These are phyloP conservation scores for Acipenser ruthenus DNA, from an alignment of 2,797 vertebrate species.

Conservation along the genomic window DNA sequence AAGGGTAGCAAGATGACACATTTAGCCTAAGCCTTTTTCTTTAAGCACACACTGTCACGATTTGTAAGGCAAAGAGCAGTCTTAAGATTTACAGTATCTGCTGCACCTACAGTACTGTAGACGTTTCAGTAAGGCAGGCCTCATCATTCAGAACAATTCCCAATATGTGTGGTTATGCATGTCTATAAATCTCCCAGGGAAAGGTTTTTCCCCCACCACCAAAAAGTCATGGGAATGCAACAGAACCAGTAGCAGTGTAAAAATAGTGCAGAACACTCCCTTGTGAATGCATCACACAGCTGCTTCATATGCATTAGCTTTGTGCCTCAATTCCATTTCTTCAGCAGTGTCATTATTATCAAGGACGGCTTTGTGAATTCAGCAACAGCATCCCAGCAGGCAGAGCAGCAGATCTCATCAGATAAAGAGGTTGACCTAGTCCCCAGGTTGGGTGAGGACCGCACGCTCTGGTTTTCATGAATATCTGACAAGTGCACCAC, in stretches of 20 bases:
- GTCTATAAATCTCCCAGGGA: no score
- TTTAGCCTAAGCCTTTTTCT: no score
- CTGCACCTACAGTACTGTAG: no score
- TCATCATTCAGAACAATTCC: no score
- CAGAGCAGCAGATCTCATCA: background rate
- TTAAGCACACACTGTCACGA: no score
- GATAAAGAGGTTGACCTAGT: background rate
- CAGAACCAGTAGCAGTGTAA: background rate
- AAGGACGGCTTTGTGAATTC: background rate
- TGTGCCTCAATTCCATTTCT: background rate
- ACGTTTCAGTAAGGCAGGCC: no score
- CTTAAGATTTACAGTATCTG: no score
- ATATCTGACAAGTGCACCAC: background rate
- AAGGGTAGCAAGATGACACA: no score
- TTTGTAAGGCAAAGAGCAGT: no score
- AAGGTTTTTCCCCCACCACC: no score
- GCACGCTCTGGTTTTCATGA: background rate
- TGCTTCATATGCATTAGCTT: constrained; percentile 8
- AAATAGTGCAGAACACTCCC: background rate
- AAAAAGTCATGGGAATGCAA: no score
- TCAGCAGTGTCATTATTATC: background rate
- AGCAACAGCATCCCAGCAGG: background rate
- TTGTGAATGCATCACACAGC: background rate
- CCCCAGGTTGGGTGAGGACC: background rate
- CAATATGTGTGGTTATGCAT: no score